These are phyloP conservation scores for Heliornis fulica DNA, from an alignment of 2,113 vertebrate species.

Conservation along the genomic window DNA sequence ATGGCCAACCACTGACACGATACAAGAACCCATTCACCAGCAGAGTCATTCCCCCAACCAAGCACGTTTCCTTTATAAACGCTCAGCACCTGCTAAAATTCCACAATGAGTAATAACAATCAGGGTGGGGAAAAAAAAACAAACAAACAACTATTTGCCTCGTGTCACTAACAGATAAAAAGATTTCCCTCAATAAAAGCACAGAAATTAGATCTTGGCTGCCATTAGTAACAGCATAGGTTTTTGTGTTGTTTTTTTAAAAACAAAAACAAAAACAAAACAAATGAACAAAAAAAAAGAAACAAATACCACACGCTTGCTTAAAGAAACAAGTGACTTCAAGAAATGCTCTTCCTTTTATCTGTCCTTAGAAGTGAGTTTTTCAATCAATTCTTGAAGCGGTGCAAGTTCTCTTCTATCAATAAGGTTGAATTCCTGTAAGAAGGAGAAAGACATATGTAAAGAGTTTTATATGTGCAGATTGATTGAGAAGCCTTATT, in stretches of 20 bases:
- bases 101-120: slow-evolving; percentile 22
- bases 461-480: background rate
- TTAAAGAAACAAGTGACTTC: slow-evolving; percentile 59
- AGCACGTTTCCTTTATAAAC: slow-evolving; percentile 47
- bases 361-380: slow-evolving; percentile 90
- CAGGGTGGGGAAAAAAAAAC: background rate
- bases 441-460: background rate
- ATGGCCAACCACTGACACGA: slow-evolving; percentile 62
- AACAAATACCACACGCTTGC: slow-evolving; percentile 55
- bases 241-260: background rate
- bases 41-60: slow-evolving; percentile 52
- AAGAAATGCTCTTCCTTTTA: slow-evolving; percentile 68
- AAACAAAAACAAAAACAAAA: background rate
- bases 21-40: slow-evolving; percentile 67
- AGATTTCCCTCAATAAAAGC: slow-evolving; percentile 62
- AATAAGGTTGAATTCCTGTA: slow-evolving; percentile 88
- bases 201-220: slow-evolving; percentile 70
- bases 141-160: slow-evolving; percentile 34
- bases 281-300: slow-evolving; percentile 48
- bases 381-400: slow-evolving; percentile 89
- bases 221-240: slow-evolving; percentile 56
- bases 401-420: slow-evolving; percentile 87
- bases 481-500: background rate
- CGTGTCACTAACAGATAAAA: slow-evolving; percentile 68
- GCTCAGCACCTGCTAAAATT: slow-evolving; percentile 64